A percentile compares a stretch with the other conserved stretches of the same genome.
These are phyloP conservation scores for Zygogramma bicolorata DNA, from an alignment of 2,888 invertebrate genomes.

Conservation along the genomic window DNA sequence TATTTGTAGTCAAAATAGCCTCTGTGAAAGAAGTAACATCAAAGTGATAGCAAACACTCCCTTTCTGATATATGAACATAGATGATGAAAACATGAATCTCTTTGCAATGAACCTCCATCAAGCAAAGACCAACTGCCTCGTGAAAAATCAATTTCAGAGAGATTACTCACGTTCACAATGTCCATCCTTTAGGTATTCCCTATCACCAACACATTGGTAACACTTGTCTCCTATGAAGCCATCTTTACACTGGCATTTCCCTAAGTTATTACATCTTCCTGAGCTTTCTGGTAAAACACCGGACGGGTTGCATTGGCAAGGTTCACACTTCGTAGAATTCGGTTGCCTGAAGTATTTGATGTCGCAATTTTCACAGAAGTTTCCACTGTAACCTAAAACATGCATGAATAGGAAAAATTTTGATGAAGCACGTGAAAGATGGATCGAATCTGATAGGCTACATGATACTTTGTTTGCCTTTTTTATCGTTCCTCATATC, in stretches of 20 bases:
- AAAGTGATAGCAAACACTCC: too few species aligned
- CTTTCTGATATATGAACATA: too few species aligned
- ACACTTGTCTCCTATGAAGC: conserved; percentile 86
- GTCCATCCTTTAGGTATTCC: conserved; percentile 78
- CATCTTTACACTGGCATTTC: conserved; percentile 84
- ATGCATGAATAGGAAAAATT: conserved; percentile 39
- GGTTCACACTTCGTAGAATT: conserved; percentile 70
- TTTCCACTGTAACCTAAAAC: conserved; percentile 74
- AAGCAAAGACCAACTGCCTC: too few species aligned
- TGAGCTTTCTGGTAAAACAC: conserved; percentile 69
- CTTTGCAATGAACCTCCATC: too few species aligned
- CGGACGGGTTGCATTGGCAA: conserved; percentile 83
- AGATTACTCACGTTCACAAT: conserved; percentile 75
- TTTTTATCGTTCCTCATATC: too few species aligned
- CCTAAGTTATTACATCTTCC: conserved; percentile 81
- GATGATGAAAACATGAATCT: too few species aligned
- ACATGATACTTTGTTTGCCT: too few species aligned
- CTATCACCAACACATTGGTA: conserved; percentile 80
- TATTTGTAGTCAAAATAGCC: too few species aligned
- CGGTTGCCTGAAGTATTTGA: conserved; percentile 75
- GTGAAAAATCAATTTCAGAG: too few species aligned
- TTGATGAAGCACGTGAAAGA: not conserved
- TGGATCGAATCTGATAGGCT: not conserved
- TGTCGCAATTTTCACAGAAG: conserved; percentile 79
- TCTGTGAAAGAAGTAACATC: too few species aligned